Evolutionary conservation across 2,888 invertebrate species (phyloP).

Genomic region (Apotomis capreana): DNA sequence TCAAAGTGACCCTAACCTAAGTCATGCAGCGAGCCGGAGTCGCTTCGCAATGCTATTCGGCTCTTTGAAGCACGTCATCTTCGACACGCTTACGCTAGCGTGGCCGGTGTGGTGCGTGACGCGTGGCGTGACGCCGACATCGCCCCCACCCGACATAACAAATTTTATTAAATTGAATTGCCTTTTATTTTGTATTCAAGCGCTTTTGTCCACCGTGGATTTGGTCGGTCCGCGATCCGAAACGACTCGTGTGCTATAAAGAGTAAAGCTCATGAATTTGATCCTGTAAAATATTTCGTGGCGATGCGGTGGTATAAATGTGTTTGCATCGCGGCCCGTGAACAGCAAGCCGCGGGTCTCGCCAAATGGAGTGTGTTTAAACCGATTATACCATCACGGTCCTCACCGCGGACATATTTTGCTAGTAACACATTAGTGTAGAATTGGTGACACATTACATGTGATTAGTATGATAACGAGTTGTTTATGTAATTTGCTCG

Average conservation of each 20-base stretch:
- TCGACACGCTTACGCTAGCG: slow-evolving; percentile 7
- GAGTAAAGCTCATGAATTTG: neutral
- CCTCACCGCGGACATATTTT: neutral
- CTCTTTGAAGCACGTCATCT: neutral
- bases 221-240: neutral
- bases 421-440: neutral
- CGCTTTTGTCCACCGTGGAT: slow-evolving; percentile 16
- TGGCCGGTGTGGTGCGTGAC: neutral
- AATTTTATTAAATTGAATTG: slow-evolving; percentile 32
- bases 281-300: neutral
- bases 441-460: neutral
- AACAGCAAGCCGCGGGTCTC: neutral
- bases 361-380: neutral
- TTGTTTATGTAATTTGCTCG: neutral
- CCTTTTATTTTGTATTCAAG: slow-evolving; percentile 11
- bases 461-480: neutral
- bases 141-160: slow-evolving; percentile 8
- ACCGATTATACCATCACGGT: neutral
- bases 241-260: neutral
- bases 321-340: neutral
- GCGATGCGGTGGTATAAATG: neutral
- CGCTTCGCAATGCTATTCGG: neutral
- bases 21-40: neutral
- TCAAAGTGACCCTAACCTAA: too few species aligned
- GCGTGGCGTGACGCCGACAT: slow-evolving; percentile 7